Evolutionary conservation across 2,888 invertebrate genomes (phyloP).

Genomic region (Ectobius pallidus): DNA sequence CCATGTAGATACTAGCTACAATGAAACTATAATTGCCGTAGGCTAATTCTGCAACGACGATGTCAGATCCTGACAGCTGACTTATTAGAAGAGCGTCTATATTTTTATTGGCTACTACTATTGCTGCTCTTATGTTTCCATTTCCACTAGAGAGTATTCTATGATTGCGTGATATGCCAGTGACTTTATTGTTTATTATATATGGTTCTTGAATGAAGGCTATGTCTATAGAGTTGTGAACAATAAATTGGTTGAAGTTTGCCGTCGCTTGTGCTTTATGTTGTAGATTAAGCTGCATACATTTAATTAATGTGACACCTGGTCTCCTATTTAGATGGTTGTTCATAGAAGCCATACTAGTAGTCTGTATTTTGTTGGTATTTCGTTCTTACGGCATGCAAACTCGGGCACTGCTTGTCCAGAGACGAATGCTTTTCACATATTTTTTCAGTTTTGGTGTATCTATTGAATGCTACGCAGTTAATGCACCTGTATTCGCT

Average conservation of each 20-base stretch:
- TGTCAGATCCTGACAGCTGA: too few relatives aligned
- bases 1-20: too few relatives aligned
- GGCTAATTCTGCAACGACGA: background rate
- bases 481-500: background rate
- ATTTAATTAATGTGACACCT: background rate
- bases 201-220: background rate
- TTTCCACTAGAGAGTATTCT: background rate
- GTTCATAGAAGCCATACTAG: background rate
- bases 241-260: background rate
- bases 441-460: background rate
- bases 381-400: background rate
- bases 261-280: background rate
- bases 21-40: too few relatives aligned
- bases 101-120: background rate
- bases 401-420: background rate
- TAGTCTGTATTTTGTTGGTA: slow-evolving; percentile 8
- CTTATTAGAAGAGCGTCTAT: too few relatives aligned
- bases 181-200: background rate
- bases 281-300: background rate
- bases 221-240: background rate
- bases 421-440: background rate
- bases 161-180: too few relatives aligned
- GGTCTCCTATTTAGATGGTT: too few relatives aligned
- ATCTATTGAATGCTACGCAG: background rate
- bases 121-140: background rate